Evolutionary conservation across 92 coral and sea anemone genomes (phyloP).

Genomic region (Hydrozoanthus gracilis): DNA sequence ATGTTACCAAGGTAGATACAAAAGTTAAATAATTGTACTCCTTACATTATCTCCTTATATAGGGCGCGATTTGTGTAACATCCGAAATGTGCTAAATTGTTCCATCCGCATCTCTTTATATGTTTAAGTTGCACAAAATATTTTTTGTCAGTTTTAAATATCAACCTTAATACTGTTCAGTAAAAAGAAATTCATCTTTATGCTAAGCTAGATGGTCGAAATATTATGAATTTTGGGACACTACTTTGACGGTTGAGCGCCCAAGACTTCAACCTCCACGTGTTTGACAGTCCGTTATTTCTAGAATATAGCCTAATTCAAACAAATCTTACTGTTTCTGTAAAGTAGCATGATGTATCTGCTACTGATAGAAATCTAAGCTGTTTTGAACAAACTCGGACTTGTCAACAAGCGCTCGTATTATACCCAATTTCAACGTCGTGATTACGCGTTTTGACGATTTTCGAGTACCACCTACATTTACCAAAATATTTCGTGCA

Average conservation of each 20-base stretch:
- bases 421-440: slow-evolving; percentile 4
- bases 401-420: slow-evolving; percentile 34
- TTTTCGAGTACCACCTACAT: slow-evolving; percentile 28
- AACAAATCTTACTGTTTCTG: slow-evolving; percentile 22
- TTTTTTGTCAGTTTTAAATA: slow-evolving; percentile 24
- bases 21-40: slow-evolving; percentile 20
- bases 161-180: slow-evolving; percentile 31
- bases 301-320: not conserved
- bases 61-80: slow-evolving; percentile 26
- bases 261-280: slow-evolving; percentile 29
- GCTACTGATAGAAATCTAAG: slow-evolving; percentile 24
- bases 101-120: slow-evolving; percentile 24
- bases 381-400: not conserved
- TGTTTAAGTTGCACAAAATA: slow-evolving; percentile 11
- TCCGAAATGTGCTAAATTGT: slow-evolving; percentile 27
- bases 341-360: slow-evolving; percentile 28
- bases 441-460: slow-evolving; percentile 4
- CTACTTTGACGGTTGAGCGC: slow-evolving; percentile 28
- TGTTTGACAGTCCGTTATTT: slow-evolving; percentile 32
- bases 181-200: slow-evolving; percentile 9
- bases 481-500: slow-evolving; percentile 15
- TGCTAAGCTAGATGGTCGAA: slow-evolving; percentile 8
- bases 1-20: slow-evolving; percentile 24
- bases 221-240: not conserved
- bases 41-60: slow-evolving; percentile 26